Percentiles rank a stretch among this genome's conserved stretches.
These are phyloP conservation scores for Standfussiana lucernea DNA, from an alignment of 2,888 invertebrate genomes.

Conservation along the genomic window DNA sequence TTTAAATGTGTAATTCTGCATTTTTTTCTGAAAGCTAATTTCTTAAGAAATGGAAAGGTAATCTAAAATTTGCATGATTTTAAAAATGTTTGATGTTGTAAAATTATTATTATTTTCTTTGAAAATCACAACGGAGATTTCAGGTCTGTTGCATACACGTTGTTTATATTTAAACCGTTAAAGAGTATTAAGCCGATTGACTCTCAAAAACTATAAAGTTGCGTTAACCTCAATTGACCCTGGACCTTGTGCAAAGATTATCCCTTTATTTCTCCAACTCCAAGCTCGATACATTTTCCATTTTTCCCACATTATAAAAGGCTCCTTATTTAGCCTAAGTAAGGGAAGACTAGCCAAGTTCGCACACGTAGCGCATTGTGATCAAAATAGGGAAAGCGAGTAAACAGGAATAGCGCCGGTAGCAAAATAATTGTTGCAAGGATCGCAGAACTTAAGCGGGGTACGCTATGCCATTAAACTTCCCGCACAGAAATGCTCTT, in stretches of 20 bases:
- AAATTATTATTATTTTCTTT: neutral
- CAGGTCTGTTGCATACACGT: neutral
- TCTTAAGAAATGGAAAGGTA: conserved; percentile 1
- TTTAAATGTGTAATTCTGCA: conserved; percentile 26
- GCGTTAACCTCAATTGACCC: conserved; percentile 2
- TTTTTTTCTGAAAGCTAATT: conserved; percentile 11
- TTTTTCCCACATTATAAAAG: conserved; percentile 64
- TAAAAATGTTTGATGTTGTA: neutral
- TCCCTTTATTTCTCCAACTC: conserved; percentile 23
- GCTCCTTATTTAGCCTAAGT: conserved; percentile 65
- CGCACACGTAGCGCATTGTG: conserved; percentile 66
- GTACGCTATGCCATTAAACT: conserved; percentile 84
- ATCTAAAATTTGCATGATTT: neutral
- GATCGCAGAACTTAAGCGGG: conserved; percentile 80
- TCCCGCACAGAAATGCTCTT: conserved; percentile 84
- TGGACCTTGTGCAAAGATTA: conserved; percentile 8
- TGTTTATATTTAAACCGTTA: too few species aligned
- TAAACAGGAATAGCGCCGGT: conserved; percentile 73
- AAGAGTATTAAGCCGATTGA: neutral
- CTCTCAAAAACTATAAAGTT: neutral
- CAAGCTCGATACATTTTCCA: conserved; percentile 40
- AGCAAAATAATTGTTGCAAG: conserved; percentile 82
- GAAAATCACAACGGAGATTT: neutral
- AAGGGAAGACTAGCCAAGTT: conserved; percentile 65
- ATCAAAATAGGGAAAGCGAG: conserved; percentile 73